Evolutionary conservation across 2,888 invertebrate species (phyloP), one percentile per base, ranked within the genome.

Genomic region (Ophioninae sp.): DNA sequence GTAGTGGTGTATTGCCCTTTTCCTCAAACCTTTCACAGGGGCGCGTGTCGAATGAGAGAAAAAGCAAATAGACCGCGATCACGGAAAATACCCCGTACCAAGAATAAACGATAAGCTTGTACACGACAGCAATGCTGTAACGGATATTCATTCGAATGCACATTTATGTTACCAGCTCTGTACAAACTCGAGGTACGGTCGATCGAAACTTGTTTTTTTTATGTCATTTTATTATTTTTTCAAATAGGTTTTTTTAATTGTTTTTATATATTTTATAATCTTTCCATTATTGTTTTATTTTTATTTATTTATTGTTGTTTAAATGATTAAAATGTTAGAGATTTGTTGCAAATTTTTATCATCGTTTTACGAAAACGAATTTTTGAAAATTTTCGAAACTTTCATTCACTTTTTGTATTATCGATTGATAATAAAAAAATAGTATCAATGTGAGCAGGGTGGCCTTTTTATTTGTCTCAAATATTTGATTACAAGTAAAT

Each of bases 31-130:
- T 17, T 75, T 63, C n/a, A 58, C 30, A 30, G 30, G 37, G n/a
- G 22, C 20, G 20, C n/a, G 56, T 64, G 23, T 41, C 39, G 68
- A 41, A 41, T 56, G 63, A 39, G 22, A 68, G n/a, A 44, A 71
- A 59, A 65, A 71, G 22, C 41, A 65, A 65, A 65, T 79, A 79
- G 61, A 79, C 56, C 23, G 22, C 17, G 30, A 30, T 10, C 58
- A 58, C 41, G 65, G n/a, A 23, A 59, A 69, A 68, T 44, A 41
- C 17, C 58, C n/a, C 30, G 37, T 71, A 75, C 61, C 17, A 41
- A 22, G 71, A 68, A 65, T 51, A 22, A n/a, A 64, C 68, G 74
- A 59, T 72, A 79, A 76, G 71, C 71, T 71, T 7, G 64, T 58
- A 37, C 44, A 64, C 68, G 59, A 58, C 63, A 17, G 22, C 59